These are phyloP conservation scores for Hyles euphorbiae DNA, from an alignment of 1,140 invertebrate species.

Conservation along the genomic window DNA sequence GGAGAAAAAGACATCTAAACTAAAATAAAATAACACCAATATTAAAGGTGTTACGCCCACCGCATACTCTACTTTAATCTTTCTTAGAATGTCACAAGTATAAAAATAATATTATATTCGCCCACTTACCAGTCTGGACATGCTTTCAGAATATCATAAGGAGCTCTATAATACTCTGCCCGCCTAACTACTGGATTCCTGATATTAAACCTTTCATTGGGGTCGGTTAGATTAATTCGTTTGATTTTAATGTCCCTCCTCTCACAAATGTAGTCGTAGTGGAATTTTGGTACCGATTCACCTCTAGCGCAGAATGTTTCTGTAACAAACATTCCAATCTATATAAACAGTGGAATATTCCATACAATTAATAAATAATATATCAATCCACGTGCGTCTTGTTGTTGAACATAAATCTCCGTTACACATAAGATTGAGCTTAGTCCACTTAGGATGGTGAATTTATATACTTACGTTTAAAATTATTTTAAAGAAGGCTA, in stretches of 20 bases:
- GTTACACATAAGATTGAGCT: too few relatives aligned
- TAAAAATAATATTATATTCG: too few relatives aligned
- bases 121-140: conserved; percentile 60
- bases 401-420: too few relatives aligned
- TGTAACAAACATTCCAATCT: conserved; percentile 16
- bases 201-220: conserved; percentile 62
- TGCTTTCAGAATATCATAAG: conserved; percentile 59
- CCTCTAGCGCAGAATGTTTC: conserved; percentile 61
- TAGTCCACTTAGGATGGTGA: too few relatives aligned
- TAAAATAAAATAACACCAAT: too few relatives aligned
- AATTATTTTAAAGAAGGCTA: too few relatives aligned
- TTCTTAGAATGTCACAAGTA: too few relatives aligned
- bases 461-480: too few relatives aligned
- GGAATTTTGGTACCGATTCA: conserved; percentile 58
- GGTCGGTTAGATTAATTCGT: conserved; percentile 55
- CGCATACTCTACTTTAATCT: too few relatives aligned
- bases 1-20: too few relatives aligned
- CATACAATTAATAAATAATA: not conserved
- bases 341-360: not conserved
- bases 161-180: conserved; percentile 61
- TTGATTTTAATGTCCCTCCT: conserved; percentile 57
- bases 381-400: not conserved
- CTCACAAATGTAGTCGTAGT: conserved; percentile 68
- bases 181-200: conserved; percentile 58
- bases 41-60: too few relatives aligned